Evolutionary conservation across 2,113 vertebrate species (phyloP), one percentile per base, ranked within the genome.

Genomic region (Ptyas mucosa): DNA sequence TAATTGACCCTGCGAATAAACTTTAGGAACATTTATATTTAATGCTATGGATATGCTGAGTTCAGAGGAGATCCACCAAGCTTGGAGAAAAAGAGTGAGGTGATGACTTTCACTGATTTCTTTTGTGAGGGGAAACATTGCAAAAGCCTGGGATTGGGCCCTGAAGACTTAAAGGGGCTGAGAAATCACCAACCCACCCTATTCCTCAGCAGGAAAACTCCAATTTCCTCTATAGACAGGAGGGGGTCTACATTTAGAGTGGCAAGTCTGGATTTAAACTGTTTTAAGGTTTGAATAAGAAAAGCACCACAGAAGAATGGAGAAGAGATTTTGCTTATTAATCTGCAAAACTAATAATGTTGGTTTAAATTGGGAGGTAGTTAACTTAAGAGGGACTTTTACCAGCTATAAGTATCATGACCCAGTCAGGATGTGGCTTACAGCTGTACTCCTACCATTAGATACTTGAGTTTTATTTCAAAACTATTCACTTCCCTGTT

Each of bases 391-490:
- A 97, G 95, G 85, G 93, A 91, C 61, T 95, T 91, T 95, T 93
- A 87, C 93, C 96, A 92, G 95, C 96, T 97, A 95, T 96, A 96
- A 98, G 96, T 96, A 97, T 94, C 89, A 89, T 10, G 53, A 96
- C 93, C 34, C 23, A 93, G 96, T 97, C 98, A 98, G 98, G 97
- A 98, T 98, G 98, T 98, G 98, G 97, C 97, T 94, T 90, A 95
- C 91, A 96, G 93, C 97, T 96, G 85, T 94, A 95, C 96, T 93
- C 94, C 54, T 97, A 96, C 97, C 96, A 94, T 97, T 97, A 97
- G 97, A 97, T 97, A 97, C 97, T 97, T 97, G 97, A 97, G 97
- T 97, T 97, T 98, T 98, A 97, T 98, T 98, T 97, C 97, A 97
- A 96, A 97, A 97, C 96, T 96, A 97, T 97, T 98, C 96, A 95